Evolutionary conservation across 2,888 invertebrate genomes (phyloP), one percentile per base, ranked within the genome.

Genomic region (Lumbricus terrestris): DNA sequence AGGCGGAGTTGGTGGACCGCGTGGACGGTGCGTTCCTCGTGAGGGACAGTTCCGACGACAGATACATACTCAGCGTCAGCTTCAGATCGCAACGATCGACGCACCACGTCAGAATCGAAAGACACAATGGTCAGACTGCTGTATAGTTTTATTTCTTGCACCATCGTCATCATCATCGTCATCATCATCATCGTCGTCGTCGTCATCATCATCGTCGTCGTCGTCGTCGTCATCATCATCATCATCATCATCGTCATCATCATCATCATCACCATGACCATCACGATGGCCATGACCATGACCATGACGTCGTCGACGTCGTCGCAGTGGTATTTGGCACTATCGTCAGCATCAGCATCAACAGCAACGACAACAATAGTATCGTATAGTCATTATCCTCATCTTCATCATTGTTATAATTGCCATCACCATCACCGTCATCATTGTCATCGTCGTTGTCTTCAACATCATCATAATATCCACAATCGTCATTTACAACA

Each of bases 11-110:
- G 23, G 29, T 29, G 11, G 54, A 89, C 35, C 83, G 34, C 37
- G 20, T 69, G n/a, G 90, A 90, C 29, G 90, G 90, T 0, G 54
- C 89, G 23, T 90, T 90, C 42, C 69, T 90, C 38, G 90, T 90
- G n/a, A 37, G 90, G 34, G 90, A 90, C 90, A 88, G 88, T n/a
- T 90, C 90, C 37, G 90, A 90, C 85, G 90, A 90, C 29, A 35
- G 90, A 15, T 90, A 90, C 89, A 90, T 90, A 47, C 90, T 90
- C 83, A 90, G 90, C 40, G 89, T 90, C 88, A 89, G 89, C 42
- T 90, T 90, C 89, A 34, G 90, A 20, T 90, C 90, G 6, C 89
- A 85, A 40, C 88, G 90, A 6, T 89, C 85, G 85, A 90, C 90
- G 37, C 90, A 90, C 33, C 90, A 90, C 23, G 89, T 89, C 13